phyloP scores from a whole-genome alignment of 2,888 invertebrate species.

The Sceliomorpha sp. region DNA sequence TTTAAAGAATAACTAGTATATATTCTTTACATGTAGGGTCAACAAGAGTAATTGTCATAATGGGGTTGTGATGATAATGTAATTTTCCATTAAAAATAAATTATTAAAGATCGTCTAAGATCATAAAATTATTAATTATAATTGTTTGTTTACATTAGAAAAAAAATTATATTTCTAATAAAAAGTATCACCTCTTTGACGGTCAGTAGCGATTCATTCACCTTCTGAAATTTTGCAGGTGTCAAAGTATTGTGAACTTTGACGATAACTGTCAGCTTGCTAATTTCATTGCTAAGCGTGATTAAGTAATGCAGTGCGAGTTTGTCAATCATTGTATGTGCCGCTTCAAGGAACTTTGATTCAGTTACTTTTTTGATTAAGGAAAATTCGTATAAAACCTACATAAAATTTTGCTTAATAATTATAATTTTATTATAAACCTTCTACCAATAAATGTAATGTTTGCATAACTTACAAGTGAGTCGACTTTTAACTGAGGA shows the following conservation, averaged over 20 bases:
- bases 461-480: conserved; percentile 9
- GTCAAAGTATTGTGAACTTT: conserved; percentile 11
- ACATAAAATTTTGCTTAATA: conserved; percentile 2
- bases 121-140: no score
- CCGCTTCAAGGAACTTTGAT: neutral
- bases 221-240: conserved; percentile 10
- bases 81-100: no score
- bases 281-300: neutral
- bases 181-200: conserved; percentile 5
- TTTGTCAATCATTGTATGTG: conserved; percentile 1
- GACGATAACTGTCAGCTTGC: conserved; percentile 1
- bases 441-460: neutral
- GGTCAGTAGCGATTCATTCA: conserved; percentile 11
- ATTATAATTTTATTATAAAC: conserved; percentile 1
- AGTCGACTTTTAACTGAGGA: conserved; percentile 10
- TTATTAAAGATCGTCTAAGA: no score
- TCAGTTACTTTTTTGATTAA: neutral
- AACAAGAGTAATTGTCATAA: no score
- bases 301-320: neutral
- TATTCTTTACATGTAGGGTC: no score
- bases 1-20: no score
- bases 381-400: neutral
- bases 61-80: no score
- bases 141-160: no score
- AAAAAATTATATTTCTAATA: no score